Percentiles rank a stretch among this genome's conserved stretches.
These are phyloP conservation scores for Cheilosia pagana DNA, from an alignment of 2,888 invertebrate species.

Conservation along the genomic window DNA sequence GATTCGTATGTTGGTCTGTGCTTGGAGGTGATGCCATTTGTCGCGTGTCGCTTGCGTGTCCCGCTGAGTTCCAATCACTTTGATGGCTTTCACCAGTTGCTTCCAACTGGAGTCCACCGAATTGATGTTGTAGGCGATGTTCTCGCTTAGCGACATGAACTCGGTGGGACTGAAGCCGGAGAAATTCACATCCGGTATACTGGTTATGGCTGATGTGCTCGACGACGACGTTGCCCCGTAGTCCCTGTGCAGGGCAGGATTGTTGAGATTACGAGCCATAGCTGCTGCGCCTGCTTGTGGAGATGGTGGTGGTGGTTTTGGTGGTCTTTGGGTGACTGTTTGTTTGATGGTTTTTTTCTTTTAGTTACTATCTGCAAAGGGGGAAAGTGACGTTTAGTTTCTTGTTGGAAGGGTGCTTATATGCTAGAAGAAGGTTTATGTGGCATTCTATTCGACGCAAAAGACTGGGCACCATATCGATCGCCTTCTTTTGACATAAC, in stretches of 20 bases:
- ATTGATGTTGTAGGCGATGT: slow-evolving; percentile 91
- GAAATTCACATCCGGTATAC: slow-evolving; percentile 88
- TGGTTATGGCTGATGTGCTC: slow-evolving; percentile 76
- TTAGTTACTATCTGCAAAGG: neutral
- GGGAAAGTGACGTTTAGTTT: neutral
- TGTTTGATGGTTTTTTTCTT: neutral
- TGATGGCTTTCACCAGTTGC: slow-evolving; percentile 89
- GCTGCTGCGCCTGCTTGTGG: slow-evolving; percentile 22
- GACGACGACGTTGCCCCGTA: slow-evolving; percentile 82
- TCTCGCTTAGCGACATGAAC: slow-evolving; percentile 91
- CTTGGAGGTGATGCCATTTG: slow-evolving; percentile 89
- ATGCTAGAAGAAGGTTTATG: neutral
- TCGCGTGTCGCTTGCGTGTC: slow-evolving; percentile 89
- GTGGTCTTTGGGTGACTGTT: neutral
- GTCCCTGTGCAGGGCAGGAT: slow-evolving; percentile 78
- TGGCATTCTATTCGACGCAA: neutral
- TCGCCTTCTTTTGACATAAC: no score
- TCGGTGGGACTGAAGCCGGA: slow-evolving; percentile 90
- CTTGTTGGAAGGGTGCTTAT: neutral
- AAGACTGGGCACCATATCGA: no score
- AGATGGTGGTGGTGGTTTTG: slow-evolving; percentile 3
- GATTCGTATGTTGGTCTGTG: slow-evolving; percentile 89
- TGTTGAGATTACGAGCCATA: slow-evolving; percentile 79
- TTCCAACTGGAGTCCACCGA: slow-evolving; percentile 90
- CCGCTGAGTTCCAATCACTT: slow-evolving; percentile 89